Evolutionary conservation across 2,888 invertebrate genomes (phyloP).

Genomic region (Mantis religiosa): DNA sequence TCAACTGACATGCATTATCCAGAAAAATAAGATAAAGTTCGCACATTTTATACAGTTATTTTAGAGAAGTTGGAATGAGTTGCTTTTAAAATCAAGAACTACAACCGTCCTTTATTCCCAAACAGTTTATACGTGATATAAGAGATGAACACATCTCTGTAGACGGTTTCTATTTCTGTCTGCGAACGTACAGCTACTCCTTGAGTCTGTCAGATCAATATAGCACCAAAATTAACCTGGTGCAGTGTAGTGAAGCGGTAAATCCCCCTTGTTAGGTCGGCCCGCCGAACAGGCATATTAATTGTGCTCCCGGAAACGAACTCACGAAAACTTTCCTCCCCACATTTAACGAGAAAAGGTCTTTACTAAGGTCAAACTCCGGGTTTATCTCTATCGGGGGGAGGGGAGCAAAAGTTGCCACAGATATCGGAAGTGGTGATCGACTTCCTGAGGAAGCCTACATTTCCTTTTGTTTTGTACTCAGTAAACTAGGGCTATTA

Average conservation of each 20-base stretch:
- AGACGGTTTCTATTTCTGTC: not conserved
- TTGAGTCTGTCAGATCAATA: not conserved
- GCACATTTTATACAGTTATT: too few species aligned
- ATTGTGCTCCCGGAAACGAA: not conserved
- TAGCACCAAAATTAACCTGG: slow-evolving; percentile 5
- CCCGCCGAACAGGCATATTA: not conserved
- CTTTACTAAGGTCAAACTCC: not conserved
- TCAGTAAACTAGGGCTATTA: too few species aligned
- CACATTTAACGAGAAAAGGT: not conserved
- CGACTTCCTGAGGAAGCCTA: not conserved
- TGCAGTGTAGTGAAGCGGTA: not conserved
- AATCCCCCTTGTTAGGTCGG: slow-evolving; percentile 4
- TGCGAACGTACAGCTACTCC: not conserved
- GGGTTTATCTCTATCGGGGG: not conserved
- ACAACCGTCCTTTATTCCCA: too few species aligned
- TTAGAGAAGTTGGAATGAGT: too few species aligned
- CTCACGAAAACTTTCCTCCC: not conserved
- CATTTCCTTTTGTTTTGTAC: not conserved
- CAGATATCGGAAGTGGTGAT: not conserved
- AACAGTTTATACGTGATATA: too few species aligned
- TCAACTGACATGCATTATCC: too few species aligned
- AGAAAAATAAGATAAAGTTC: too few species aligned
- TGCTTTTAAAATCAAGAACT: too few species aligned
- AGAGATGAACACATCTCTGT: not conserved
- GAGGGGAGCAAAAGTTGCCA: not conserved